A percentile compares a stretch with the other conserved stretches of the same genome.
These are phyloP conservation scores for Rafetus swinhoei DNA, from an alignment of 2,113 vertebrate genomes.

Conservation along the genomic window DNA sequence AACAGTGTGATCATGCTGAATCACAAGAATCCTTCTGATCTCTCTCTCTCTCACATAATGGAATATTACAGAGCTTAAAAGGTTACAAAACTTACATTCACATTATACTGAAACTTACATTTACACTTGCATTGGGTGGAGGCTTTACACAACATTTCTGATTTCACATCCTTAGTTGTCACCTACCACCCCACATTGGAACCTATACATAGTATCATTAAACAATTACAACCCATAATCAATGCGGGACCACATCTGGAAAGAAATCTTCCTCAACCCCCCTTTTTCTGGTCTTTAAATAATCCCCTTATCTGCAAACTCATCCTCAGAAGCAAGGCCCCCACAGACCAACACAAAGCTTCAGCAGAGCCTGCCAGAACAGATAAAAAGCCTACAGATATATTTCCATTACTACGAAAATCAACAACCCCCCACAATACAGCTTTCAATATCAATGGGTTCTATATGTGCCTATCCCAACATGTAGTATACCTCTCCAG, in stretches of 20 bases:
- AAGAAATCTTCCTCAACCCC: neutral
- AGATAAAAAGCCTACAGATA: neutral
- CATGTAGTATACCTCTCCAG: neutral
- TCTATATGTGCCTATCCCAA: neutral
- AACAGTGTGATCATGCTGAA: no score
- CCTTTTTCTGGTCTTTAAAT: neutral
- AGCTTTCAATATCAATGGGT: neutral
- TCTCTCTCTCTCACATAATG: no score
- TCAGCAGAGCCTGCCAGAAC: neutral
- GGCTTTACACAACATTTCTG: neutral
- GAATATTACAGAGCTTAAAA: no score
- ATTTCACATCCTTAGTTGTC: neutral
- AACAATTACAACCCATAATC: neutral
- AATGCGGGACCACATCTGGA: neutral
- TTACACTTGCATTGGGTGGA: no score
- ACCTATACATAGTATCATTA: neutral
- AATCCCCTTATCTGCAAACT: neutral
- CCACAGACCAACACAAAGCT: neutral
- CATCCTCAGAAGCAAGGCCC: neutral
- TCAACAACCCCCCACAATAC: neutral
- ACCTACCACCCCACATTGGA: neutral
- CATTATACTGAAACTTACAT: no score
- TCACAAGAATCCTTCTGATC: no score
- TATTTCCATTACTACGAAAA: neutral
- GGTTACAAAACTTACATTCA: no score